Base-by-base conservation (phyloP, 2,797 vertebrate species). In the Cygnus olor region DNA sequence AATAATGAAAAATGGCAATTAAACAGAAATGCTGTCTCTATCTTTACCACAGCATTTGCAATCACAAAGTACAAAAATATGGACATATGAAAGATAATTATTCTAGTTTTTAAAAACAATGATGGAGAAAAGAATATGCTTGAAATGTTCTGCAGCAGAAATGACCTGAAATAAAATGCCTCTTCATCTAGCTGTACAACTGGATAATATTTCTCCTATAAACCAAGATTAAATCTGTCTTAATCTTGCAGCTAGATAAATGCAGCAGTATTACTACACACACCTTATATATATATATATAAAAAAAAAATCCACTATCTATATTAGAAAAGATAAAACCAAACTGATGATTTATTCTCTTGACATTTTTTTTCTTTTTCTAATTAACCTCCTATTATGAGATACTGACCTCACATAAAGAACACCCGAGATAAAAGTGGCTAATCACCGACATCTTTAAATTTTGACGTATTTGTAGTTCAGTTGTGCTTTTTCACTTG, bases 281-380 rank as follows among this genome's bases (percentile, higher is more conserved):
- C 32, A 47, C 32, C 42, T 91, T 34, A 30, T 0, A 58, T n/a
- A 81, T 69, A 88, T 36, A 28, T 0, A 57, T 32, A 79, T 36
- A 36, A 73, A 88, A 79, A 3, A 81, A 56, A 91, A 95, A 84
- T 81, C 66, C 70, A 76, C 73, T 94, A 68, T 61, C 36, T 4
- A 1, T 70, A 74, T 91, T 63, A 78, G 58, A 81, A 89, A 91
- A 83, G 65, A 83, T 56, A 80, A 93, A 96, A 94, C 49, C 2
- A 51, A 91, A 69, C 54, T 16, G 36, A 85, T 88, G 86, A 82
- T 83, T 93, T 93, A 96, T 92, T 87, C 92, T 88, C 90, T 92
- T 94, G 95, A 96, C 83, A 90, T 88, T 93, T 93, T 92, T 93
- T 96, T 94, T 88, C 80, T 96, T 96, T 95, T 90, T 92, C 94